A percentile compares a stretch with the other conserved stretches of the same genome.
Evolutionary conservation across 2,113 vertebrate species (phyloP).

Genomic region (Nothobranchius kuhntae): DNA sequence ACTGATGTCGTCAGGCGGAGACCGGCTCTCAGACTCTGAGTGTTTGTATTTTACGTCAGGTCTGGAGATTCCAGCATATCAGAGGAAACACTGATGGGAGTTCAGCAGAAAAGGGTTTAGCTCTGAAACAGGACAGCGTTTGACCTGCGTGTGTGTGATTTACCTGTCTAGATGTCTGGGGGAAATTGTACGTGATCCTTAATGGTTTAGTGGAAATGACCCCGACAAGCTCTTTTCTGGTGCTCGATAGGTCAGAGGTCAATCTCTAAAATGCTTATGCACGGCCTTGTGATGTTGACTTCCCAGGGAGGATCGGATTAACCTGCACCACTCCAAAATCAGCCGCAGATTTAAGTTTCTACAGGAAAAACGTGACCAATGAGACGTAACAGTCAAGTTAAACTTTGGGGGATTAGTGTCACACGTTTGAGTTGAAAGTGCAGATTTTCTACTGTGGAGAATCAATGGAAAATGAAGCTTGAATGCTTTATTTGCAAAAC

Average conservation of each 20-base stretch:
- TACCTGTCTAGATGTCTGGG: constrained; percentile 40
- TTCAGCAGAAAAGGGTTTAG: constrained; percentile 19
- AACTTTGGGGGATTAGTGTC: background rate
- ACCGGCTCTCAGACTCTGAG: constrained; percentile 47
- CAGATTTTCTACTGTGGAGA: background rate
- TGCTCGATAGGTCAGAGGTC: constrained; percentile 63
- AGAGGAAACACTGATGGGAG: constrained; percentile 16
- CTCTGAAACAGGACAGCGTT: background rate
- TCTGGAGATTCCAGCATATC: background rate
- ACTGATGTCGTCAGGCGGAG: constrained; percentile 60
- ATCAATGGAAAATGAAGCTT: background rate
- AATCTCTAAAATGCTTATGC: constrained; percentile 73
- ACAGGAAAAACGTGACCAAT: constrained; percentile 1
- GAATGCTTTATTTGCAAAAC: background rate
- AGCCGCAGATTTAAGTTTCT: constrained; percentile 10
- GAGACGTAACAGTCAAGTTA: background rate
- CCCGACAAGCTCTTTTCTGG: constrained; percentile 34
- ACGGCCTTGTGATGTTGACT: constrained; percentile 51
- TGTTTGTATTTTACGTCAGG: constrained; percentile 8
- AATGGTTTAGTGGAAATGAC: constrained; percentile 50
- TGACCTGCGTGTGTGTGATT: constrained; percentile 10
- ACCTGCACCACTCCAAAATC: constrained; percentile 41
- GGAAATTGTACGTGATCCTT: constrained; percentile 42
- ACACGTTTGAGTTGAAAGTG: background rate
- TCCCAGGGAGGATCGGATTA: constrained; percentile 37